Base-by-base conservation (phyloP, 2,797 vertebrate species). In the Pseudomugil tenellus region DNA sequence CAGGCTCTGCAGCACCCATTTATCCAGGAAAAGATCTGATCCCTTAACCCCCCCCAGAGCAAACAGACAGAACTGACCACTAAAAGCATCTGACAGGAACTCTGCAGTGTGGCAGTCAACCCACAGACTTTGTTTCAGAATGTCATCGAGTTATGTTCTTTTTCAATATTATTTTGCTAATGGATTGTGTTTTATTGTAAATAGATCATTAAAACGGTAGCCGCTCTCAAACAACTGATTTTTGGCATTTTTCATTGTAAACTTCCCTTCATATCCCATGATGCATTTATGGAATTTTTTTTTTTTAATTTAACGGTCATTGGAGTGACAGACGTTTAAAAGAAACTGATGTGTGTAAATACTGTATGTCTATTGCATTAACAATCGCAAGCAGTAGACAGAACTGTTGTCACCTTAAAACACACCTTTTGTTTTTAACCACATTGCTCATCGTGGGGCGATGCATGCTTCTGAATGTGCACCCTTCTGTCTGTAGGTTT, bases 11-110 rank as follows among this genome's bases (percentile, higher is more conserved):
- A 99, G 92, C 97, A 99, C 54, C 95, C 97, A 69, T 99, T 98
- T 88, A 99, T 99, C 92, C 98, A 99, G 95, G 98, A 99, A 92
- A 99, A 99, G 94, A 98, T 99, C 87, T 98, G 94, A 96, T 25
- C 5, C 41, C 53, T 67, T 14, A 57, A 83, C 68, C 21, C 29
- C 61, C 67, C 73, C 62, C 77, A 70, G 80, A 88, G 77, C 84
- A 35, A 67, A 64, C 48, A 12, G 25, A 77, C 54, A 67, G 70
- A 86, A 85, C 63, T 74, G 54, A 88, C 78, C 80, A 85, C 89
- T 81, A 84, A 76, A 83, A 43, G 57, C 78, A 77, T 89, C 76
- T 81, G 77, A 83, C 66, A 25, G 79, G 80, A 76, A 76, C 84
- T 78, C 75, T 79, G 77, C 79, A 64, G 79, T n/a, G 59, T 83